Evolutionary conservation across 2,888 invertebrate genomes (phyloP), one percentile per base, ranked within the genome.

Genomic region (Lepidocyrtinus sp.): DNA sequence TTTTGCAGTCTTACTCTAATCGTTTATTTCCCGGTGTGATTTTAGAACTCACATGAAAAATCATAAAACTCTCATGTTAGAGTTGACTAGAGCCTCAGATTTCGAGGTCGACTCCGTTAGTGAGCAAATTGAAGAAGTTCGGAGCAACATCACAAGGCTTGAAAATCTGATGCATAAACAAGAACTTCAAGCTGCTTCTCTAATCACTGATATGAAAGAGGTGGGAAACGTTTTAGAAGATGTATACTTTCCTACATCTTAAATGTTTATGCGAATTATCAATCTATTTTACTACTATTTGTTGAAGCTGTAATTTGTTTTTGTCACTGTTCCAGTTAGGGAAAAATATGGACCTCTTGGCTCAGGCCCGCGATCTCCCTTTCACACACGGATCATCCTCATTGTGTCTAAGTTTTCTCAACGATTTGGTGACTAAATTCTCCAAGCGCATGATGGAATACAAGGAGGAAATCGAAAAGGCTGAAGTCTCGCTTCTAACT

Each of bases 401-500:
- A 2, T 27, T 50, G 15, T n/a, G 45, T 1, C 21, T 45, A 7
- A 71, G 55, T 25, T 81, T 68, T 22, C 24, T 81, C 45, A 69
- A 26, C 19, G 50, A 74, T 26, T 15, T 81, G 5, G 21, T 73
- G 1, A 22, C 26, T 7, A 76, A 73, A 26, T 76, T 73, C 27
- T 9, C 61, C 1, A 50, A 26, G 7, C 72, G 72, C 2, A 72
- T 81, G 81, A 2, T 24, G 0, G 45, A 22, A 12, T 81, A 81
- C 27, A 81, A 81, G 45, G 9, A 55, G 26, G 81, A 81, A 64
- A 73, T 81, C 2, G 81, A 81, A 55, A 24, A 73, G n/a, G 75
- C 72, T 3, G 81, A 81, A 27, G 45, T 68, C 17, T 25, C 76
- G 17, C 61, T 81, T 2, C 61, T 50, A 55, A 71, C 75, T 19